Percentiles rank a stretch among this genome's conserved stretches.
Conservation (phyloP, 1,140 invertebrate genomes). For the Anoplolepis gracilipes region DNA sequence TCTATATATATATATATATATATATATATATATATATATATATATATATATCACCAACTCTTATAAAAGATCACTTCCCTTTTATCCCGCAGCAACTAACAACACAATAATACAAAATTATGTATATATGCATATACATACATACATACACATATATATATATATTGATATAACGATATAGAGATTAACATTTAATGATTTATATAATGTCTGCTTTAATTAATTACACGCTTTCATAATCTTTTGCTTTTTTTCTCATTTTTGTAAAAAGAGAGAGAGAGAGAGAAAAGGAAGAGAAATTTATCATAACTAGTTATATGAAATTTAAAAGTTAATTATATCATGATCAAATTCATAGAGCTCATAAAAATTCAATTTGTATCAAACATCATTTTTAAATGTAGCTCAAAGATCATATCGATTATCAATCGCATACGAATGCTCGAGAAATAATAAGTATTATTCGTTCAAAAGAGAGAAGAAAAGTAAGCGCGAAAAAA, state of each 20-base stretch:
- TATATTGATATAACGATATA: too few species aligned
- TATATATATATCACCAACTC: slow-evolving; percentile 26
- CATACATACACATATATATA: not conserved
- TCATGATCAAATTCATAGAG: not conserved
- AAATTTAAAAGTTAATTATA: not conserved
- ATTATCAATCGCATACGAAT: not conserved
- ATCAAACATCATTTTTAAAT: not conserved
- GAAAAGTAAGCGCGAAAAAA: not conserved
- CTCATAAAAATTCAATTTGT: slow-evolving; percentile 16
- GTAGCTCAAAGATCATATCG: slow-evolving; percentile 25
- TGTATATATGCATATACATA: not conserved
- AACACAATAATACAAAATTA: slow-evolving; percentile 27
- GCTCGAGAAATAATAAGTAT: slow-evolving; percentile 2
- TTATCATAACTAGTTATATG: not conserved
- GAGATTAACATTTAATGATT: not conserved
- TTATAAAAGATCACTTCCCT: slow-evolving; percentile 37
- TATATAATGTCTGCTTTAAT: not conserved
- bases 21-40: too few species aligned
- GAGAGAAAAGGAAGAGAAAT: too few species aligned
- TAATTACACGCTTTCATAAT: not conserved
- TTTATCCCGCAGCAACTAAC: slow-evolving; percentile 44
- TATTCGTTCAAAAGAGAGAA: not conserved
- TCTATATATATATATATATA: too few species aligned
- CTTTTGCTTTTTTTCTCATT: not conserved
- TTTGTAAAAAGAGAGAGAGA: too few species aligned